Conservation (phyloP, 2,888 invertebrate genomes). For the Monopis laevigella region DNA sequence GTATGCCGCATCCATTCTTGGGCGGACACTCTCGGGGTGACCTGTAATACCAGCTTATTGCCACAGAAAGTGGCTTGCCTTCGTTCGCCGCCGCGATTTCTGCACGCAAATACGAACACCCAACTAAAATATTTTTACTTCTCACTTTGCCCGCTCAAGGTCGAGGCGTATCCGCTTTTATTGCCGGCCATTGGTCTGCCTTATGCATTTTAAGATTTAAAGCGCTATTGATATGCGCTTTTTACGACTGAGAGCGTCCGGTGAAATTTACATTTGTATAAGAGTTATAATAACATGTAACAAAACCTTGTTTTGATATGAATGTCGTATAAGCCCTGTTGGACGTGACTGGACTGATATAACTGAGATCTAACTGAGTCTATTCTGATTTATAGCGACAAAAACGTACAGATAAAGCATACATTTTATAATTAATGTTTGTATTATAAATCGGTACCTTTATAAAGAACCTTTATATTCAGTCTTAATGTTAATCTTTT, state of each 20-base stretch:
- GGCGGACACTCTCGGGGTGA: conserved; percentile 7
- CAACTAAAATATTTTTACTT: conserved; percentile 28
- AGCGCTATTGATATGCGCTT: conserved; percentile 4
- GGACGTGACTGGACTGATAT: no score
- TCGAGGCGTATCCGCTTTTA: conserved; percentile 28
- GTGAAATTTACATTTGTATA: not conserved
- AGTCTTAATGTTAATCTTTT: no score
- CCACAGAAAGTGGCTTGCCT: conserved; percentile 52
- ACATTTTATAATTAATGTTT: no score
- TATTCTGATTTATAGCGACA: no score
- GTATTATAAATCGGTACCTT: no score
- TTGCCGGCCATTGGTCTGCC: conserved; percentile 1
- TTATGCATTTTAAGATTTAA: conserved; percentile 6
- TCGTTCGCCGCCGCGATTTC: conserved; percentile 30
- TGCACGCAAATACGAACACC: conserved; percentile 29
- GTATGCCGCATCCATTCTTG: conserved; percentile 7
- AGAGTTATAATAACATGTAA: no score
- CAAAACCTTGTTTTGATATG: no score
- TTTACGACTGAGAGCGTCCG: not conserved
- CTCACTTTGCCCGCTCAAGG: conserved; percentile 41
- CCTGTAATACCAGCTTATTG: conserved; percentile 29
- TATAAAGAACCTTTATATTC: no score
- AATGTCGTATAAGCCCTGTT: no score
- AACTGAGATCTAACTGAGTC: no score
- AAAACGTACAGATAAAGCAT: no score